Evolutionary conservation across 2,888 invertebrate genomes (phyloP).

Genomic region (Acanthoscelides obtectus): DNA sequence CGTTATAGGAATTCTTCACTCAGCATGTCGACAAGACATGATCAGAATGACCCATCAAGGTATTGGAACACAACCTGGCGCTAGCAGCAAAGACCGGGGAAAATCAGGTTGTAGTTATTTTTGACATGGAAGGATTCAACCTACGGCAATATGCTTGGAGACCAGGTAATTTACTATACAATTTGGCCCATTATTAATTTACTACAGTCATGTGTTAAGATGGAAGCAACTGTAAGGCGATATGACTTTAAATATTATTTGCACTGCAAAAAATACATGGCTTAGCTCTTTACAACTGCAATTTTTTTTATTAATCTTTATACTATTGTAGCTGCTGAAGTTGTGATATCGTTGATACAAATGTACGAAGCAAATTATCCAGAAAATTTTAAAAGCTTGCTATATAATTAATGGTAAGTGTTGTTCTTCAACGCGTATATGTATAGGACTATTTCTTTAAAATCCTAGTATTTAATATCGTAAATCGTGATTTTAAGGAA

Average conservation of each 20-base stretch:
- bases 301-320: not conserved
- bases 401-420: slow-evolving; percentile 79
- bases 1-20: slow-evolving; percentile 74
- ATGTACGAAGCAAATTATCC: slow-evolving; percentile 91
- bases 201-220: too few species aligned
- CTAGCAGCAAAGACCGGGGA: slow-evolving; percentile 58
- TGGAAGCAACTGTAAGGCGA: too few species aligned
- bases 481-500: not conserved
- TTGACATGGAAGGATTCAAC: slow-evolving; percentile 76
- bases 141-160: slow-evolving; percentile 80
- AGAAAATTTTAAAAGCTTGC: slow-evolving; percentile 80
- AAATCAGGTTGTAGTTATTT: slow-evolving; percentile 63
- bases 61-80: slow-evolving; percentile 62
- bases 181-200: too few species aligned
- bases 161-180: slow-evolving; percentile 55
- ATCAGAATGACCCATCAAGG: slow-evolving; percentile 62
- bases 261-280: not conserved
- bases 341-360: slow-evolving; percentile 74
- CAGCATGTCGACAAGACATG: slow-evolving; percentile 66
- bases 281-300: too few species aligned
- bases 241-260: too few species aligned
- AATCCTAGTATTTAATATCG: too few species aligned
- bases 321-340: slow-evolving; percentile 63
- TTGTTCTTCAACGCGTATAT: too few species aligned
- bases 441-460: too few species aligned